A percentile compares a stretch with the other conserved stretches of the same genome.
Conservation (phyloP, 1,140 invertebrate species). For the Phymorhynchus buccinoides region DNA sequence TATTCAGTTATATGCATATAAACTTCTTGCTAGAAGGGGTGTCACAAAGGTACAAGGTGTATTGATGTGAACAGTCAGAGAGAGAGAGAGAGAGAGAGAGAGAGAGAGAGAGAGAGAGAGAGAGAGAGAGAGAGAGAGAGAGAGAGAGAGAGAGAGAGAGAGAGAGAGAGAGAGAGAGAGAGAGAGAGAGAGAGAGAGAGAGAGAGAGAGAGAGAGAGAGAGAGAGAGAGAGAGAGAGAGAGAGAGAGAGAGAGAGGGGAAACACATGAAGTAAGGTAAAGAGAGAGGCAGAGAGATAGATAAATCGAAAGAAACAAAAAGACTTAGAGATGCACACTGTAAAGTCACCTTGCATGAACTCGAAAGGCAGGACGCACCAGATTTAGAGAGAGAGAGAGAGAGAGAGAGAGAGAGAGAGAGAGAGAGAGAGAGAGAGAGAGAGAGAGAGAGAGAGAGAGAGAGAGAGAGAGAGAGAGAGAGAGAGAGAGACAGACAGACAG, state of each 20-base stretch:
- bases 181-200: background rate
- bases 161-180: background rate
- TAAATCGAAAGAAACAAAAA: background rate
- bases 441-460: constrained; percentile 10
- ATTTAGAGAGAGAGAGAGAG: too few relatives aligned
- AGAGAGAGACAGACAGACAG: background rate
- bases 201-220: background rate
- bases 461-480: background rate
- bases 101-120: background rate
- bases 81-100: background rate
- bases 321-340: too few relatives aligned
- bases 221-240: background rate
- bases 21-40: too few relatives aligned
- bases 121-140: constrained; percentile 10
- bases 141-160: background rate
- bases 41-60: too few relatives aligned
- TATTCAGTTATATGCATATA: too few relatives aligned
- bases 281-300: background rate
- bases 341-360: too few relatives aligned
- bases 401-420: background rate
- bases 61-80: too few relatives aligned
- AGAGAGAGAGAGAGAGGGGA: background rate
- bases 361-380: too few relatives aligned
- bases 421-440: constrained; percentile 1
- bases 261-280: background rate